Evolutionary conservation across 1,140 invertebrate genomes (phyloP), one percentile per base, ranked within the genome.

Genomic region (Papilio machaon): DNA sequence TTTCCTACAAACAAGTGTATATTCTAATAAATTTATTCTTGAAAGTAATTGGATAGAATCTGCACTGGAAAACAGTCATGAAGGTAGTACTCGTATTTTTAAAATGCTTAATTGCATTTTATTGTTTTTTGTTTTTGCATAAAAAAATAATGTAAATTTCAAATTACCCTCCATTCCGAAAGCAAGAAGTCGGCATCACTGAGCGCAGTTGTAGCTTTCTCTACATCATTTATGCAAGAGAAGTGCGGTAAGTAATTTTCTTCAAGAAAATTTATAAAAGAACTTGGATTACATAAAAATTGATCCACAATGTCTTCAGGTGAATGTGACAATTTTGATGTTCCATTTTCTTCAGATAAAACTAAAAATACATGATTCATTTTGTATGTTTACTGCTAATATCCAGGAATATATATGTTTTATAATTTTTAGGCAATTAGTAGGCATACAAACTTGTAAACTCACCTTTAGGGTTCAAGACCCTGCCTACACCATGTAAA

Each of bases 171-270:
- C 96, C 97, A 97, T 87, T 97, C 96, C 2, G 95, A 95, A 64
- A 97, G 94, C 85, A 97, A 94, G 75, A 93, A 93, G 87, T 97
- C 96, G 1, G 96, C 95, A 47, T 96, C 87, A 84, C 96, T 97
- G 35, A 97, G 89, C 76, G 95, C 94, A 81, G 96, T 91, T 0
- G 95, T 89, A 15, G 96, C 96, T 74, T 90, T 85, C 46, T 95
- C 89, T 5, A 95, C 94, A 86, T 97, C 94, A 47, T 95, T 92
- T 6, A 97, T 95, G 80, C 94, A 94, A 2, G 95, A 94, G 82
- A 97, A 97, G 83, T 97, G 97, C 64, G 96, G 95, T 43, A 97
- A 87, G 91, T 97, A 97, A 94, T 97, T 97, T 85, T 97, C 96
- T 86, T 96, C 96, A 9, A 97, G 90, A 86, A 97, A 97, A 76